Conservation (phyloP, 2,113 vertebrate species). For the Pomatostomus ruficeps region DNA sequence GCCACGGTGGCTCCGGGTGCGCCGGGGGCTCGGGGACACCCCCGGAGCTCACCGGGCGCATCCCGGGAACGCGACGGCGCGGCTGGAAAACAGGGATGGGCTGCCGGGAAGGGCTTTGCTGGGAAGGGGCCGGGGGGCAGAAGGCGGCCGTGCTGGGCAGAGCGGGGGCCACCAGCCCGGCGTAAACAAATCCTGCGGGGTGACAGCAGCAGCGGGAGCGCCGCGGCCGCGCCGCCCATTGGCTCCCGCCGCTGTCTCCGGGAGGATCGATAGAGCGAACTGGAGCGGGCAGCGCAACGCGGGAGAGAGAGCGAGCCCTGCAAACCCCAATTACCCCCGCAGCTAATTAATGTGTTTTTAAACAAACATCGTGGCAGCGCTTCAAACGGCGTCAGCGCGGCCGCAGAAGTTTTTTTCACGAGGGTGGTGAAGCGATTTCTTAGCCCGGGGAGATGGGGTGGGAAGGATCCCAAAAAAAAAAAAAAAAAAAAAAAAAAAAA, state of each 20-base stretch:
- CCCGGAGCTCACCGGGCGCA: rapidly evolving
- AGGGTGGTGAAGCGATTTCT: neutral
- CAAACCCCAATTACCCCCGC: conserved; percentile 20
- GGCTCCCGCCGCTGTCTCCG: neutral
- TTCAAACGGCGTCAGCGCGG: neutral
- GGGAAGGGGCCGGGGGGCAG: neutral
- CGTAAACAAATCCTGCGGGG: neutral
- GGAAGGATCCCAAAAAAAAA: conserved; percentile 8
- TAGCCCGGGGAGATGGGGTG: neutral
- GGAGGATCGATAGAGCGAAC: conserved; percentile 47
- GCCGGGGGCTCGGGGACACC: neutral
- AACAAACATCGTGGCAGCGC: conserved; percentile 8
- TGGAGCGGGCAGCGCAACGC: neutral
- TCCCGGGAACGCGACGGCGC: rapidly evolving
- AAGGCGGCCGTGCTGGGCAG: neutral
- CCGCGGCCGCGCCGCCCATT: neutral
- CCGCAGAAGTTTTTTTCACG: neutral
- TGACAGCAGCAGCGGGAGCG: neutral
- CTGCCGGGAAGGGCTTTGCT: neutral
- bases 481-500: too few relatives aligned
- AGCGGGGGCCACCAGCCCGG: neutral
- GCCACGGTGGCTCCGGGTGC: conserved; percentile 54
- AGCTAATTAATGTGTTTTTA: conserved; percentile 42
- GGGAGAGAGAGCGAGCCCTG: neutral
- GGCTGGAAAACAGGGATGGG: neutral